Base-by-base conservation (phyloP, 2,888 invertebrate species). In the Apamea crenata region DNA sequence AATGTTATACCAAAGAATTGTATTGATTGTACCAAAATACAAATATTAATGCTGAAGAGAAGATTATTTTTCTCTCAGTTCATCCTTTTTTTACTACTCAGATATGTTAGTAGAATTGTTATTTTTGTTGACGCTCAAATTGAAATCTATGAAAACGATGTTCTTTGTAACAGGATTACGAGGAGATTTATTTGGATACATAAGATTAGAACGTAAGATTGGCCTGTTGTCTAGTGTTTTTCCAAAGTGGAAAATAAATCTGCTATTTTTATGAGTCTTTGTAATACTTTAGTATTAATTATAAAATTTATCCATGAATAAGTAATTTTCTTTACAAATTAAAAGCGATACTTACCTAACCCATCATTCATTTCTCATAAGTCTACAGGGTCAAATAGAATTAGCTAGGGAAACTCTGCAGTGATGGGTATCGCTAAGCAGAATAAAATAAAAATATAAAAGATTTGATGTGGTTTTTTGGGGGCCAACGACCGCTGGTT, bases 1-100 rank as follows among this genome's bases (percentile, higher is more conserved):
- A 88, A 50, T 74, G 40, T 80, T 70, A 82, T 81, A 88, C 87
- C 87, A 89, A 89, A 87, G 89, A 89, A 71, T 70, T 44, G 67
- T 63, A 67, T 78, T 68, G 44, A 70, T 40, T 77, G 47, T 74
- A 74, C n/a, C n/a, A 61, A 59, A n/a, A 36, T 40, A 36, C n/a
- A 12, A 3, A 67, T 25, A 53, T 36, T 36, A 56, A n/a, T 44
- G 29, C 36, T 56, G 21, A 70, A 56, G 56, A 47, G 25, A 44
- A 67, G 7, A 72, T 56, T 69, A 59, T 69, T 66, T 68, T 72
- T 50, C 32, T 73, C 65, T 50, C 6, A 29, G 40, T 44, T 67
- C 47, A 56, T 56, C 1, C 2, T 36, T 59, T 78, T 47, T 61
- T 32, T 67, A 70, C 16, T 73, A 36, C 56, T 61, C 16, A 61